These are phyloP conservation scores for Mimachlamys varia DNA, from an alignment of 2,888 invertebrate species.

Conservation along the genomic window DNA sequence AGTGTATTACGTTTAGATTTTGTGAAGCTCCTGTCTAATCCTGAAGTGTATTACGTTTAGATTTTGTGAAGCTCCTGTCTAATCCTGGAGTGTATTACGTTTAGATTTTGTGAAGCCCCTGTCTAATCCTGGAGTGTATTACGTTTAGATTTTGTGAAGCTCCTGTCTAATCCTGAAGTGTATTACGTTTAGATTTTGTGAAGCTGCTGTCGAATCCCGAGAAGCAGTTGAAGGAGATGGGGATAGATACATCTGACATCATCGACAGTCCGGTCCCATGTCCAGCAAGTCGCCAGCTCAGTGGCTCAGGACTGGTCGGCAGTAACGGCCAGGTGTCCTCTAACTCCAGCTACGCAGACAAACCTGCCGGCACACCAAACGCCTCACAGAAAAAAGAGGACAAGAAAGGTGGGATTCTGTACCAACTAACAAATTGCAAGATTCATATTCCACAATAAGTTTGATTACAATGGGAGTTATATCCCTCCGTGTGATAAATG, in stretches of 20 bases:
- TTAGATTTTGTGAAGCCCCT: too few relatives aligned
- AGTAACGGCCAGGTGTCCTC: constrained; percentile 63
- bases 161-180: too few relatives aligned
- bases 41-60: too few relatives aligned
- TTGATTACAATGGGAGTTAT: not conserved
- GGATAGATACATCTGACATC: constrained; percentile 85
- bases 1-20: too few relatives aligned
- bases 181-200: constrained; percentile 91
- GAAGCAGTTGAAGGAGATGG: constrained; percentile 96
- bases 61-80: too few relatives aligned
- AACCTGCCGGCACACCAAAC: constrained; percentile 56
- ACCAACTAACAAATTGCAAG: not conserved
- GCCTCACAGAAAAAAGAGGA: constrained; percentile 66
- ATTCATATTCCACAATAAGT: not conserved
- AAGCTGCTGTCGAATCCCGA: constrained; percentile 97
- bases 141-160: too few relatives aligned
- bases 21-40: too few relatives aligned
- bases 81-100: too few relatives aligned
- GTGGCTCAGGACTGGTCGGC: constrained; percentile 18
- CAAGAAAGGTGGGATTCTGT: constrained; percentile 57
- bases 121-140: too few relatives aligned
- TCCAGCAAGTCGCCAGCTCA: constrained; percentile 39
- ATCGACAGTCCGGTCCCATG: constrained; percentile 71
- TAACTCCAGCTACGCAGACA: constrained; percentile 54
- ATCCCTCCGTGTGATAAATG: not conserved